Conservation (phyloP, 2,888 invertebrate species). For the Amphipyra tragopoginis region DNA sequence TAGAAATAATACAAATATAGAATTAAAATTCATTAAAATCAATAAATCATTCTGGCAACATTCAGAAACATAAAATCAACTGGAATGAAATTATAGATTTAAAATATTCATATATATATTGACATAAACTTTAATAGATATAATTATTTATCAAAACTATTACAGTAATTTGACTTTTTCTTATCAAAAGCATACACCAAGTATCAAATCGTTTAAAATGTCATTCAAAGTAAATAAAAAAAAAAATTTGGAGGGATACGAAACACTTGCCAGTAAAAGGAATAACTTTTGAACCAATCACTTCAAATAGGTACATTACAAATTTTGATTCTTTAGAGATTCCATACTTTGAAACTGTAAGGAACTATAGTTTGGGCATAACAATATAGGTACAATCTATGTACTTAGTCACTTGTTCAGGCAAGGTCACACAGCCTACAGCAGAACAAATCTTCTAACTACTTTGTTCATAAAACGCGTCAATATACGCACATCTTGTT, state of each 20-base stretch:
- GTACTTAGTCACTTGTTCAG: slow-evolving; percentile 11
- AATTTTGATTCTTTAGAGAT: slow-evolving; percentile 8
- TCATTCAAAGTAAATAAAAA: neutral
- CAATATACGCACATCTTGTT: neutral
- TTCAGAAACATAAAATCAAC: slow-evolving; percentile 6
- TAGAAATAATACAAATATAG: slow-evolving; percentile 5
- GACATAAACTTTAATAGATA: slow-evolving; percentile 1
- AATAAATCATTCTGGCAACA: slow-evolving; percentile 20
- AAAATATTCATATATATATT: neutral
- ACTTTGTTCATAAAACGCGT: slow-evolving; percentile 3
- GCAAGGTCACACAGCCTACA: slow-evolving; percentile 5
- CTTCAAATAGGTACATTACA: neutral
- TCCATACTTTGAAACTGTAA: slow-evolving; percentile 18
- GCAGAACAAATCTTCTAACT: neutral
- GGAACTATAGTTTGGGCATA: slow-evolving; percentile 23
- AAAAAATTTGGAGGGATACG: slow-evolving; percentile 42
- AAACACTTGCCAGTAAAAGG: slow-evolving; percentile 1
- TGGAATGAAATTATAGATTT: slow-evolving; percentile 6
- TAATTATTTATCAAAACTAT: neutral
- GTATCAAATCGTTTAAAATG: neutral
- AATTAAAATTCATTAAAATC: slow-evolving; percentile 40
- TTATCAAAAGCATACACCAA: neutral
- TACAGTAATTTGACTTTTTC: slow-evolving; percentile 3
- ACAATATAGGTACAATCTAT: neutral
- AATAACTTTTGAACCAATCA: slow-evolving; percentile 5